Percentiles rank a stretch among this genome's conserved stretches.
Conservation (phyloP, 1,140 invertebrate genomes). For the Meloidogyne chitwoodi region DNA sequence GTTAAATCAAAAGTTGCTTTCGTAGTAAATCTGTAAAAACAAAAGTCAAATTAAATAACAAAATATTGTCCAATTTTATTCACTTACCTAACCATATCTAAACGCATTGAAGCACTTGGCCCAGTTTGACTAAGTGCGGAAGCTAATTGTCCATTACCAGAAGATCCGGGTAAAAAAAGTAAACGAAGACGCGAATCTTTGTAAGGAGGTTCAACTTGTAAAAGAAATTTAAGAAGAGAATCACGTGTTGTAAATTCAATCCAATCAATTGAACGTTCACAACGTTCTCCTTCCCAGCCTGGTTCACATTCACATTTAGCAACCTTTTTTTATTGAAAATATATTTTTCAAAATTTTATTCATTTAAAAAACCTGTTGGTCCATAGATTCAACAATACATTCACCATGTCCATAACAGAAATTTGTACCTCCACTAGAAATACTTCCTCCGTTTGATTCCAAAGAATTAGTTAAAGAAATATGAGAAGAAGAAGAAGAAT, state of each 20-base stretch:
- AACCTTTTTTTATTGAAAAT: slow-evolving; percentile 5
- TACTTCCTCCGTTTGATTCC: not conserved
- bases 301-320: slow-evolving; percentile 55
- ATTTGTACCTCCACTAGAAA: not conserved
- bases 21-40: slow-evolving; percentile 25
- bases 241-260: slow-evolving; percentile 47
- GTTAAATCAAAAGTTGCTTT: slow-evolving; percentile 39
- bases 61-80: too few species aligned
- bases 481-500: not conserved
- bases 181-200: slow-evolving; percentile 19
- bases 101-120: slow-evolving; percentile 13
- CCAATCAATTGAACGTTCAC: slow-evolving; percentile 48
- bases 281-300: slow-evolving; percentile 47
- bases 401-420: slow-evolving; percentile 44
- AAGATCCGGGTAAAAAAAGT: slow-evolving; percentile 21
- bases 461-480: not conserved
- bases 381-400: slow-evolving; percentile 47
- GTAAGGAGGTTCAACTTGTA: slow-evolving; percentile 12
- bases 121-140: not conserved
- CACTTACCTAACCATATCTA: slow-evolving; percentile 21
- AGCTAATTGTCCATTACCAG: slow-evolving; percentile 17
- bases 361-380: not conserved
- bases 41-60: not conserved
- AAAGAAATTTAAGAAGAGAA: slow-evolving; percentile 37
- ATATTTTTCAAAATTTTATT: not conserved